phyloP scores from a whole-genome alignment of 2,797 vertebrate genomes.

The Intellagama lesueurii region DNA sequence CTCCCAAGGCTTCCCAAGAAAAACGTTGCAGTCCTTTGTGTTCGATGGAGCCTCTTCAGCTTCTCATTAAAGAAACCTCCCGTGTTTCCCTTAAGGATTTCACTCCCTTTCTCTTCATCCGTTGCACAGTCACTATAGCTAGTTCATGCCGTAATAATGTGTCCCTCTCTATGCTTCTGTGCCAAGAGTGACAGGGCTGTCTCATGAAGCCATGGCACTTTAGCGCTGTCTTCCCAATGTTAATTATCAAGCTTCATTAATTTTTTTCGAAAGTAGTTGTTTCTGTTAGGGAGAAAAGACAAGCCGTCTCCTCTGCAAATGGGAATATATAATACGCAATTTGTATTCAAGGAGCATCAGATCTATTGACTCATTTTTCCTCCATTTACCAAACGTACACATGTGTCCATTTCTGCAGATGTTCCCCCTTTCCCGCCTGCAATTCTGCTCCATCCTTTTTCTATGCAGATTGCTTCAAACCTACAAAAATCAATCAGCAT shows the following conservation, averaged over 20 bases:
- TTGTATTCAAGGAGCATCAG: slow-evolving; percentile 18
- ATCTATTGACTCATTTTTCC: background rate
- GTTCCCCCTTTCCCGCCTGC: background rate
- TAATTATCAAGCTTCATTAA: slow-evolving; percentile 23
- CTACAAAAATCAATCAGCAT: no score
- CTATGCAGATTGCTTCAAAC: no score
- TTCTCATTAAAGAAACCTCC: background rate
- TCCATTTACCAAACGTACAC: background rate
- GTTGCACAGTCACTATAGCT: background rate
- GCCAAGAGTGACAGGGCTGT: background rate
- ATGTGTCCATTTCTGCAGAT: background rate
- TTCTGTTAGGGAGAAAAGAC: slow-evolving; percentile 4
- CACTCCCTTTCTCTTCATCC: background rate
- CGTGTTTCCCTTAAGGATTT: background rate
- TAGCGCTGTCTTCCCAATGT: background rate
- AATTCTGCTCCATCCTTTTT: no score
- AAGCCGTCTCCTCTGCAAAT: background rate
- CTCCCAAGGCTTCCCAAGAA: background rate
- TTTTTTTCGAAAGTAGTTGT: background rate
- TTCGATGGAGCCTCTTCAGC: background rate
- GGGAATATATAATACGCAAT: background rate
- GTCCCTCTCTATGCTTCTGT: background rate
- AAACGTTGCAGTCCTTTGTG: background rate
- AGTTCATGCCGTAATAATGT: fast-evolving
- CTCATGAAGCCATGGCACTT: slow-evolving; percentile 4